Evolutionary conservation across 2,113 vertebrate species (phyloP).

Genomic region (Hystrix brachyura): DNA sequence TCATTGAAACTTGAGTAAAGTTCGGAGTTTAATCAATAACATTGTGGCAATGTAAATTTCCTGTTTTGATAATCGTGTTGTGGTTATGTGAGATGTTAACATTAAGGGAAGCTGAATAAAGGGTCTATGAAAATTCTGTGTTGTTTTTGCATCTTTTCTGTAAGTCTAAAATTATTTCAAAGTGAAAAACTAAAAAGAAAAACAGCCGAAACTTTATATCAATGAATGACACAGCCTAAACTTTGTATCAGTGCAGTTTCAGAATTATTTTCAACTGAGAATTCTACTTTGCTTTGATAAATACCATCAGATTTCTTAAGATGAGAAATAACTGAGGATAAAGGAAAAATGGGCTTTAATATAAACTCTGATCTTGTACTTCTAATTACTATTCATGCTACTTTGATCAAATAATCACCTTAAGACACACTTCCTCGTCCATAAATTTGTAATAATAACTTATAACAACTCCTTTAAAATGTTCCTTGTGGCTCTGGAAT

Average conservation of each 20-base stretch:
- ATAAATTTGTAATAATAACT: neutral
- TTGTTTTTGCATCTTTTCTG: slow-evolving; percentile 3
- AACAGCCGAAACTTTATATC: neutral
- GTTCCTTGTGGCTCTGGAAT: neutral
- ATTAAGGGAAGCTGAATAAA: neutral
- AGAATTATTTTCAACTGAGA: slow-evolving; percentile 7
- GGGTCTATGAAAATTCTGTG: neutral
- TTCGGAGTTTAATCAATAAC: neutral
- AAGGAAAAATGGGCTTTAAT: neutral
- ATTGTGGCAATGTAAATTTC: neutral
- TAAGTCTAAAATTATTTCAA: slow-evolving; percentile 52
- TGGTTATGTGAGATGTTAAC: neutral
- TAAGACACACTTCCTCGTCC: neutral
- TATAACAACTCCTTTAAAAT: neutral
- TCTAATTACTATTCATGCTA: neutral
- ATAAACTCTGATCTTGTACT: neutral
- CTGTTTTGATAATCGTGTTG: neutral
- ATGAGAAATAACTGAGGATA: neutral
- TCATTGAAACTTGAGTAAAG: neutral
- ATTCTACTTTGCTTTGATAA: neutral
- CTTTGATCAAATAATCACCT: neutral
- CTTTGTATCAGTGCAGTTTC: neutral
- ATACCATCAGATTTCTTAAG: neutral
- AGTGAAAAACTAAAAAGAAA: neutral
- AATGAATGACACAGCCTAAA: neutral